Evolutionary conservation across 1,140 invertebrate genomes (phyloP).

Genomic region (Drosophila saltans): DNA sequence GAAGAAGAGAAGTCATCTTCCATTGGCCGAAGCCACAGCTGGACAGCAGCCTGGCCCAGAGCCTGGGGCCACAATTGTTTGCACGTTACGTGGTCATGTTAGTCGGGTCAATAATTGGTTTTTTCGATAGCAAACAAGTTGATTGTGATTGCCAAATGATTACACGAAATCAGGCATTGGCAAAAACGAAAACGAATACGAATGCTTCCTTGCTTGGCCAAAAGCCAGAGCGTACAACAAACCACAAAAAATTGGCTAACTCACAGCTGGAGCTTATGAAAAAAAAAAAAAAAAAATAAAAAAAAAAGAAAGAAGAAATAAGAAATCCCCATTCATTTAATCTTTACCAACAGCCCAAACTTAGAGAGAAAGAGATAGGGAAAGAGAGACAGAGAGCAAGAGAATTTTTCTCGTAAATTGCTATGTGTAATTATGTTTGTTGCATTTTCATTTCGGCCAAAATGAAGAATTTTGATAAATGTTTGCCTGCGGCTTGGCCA

Average conservation of each 20-base stretch:
- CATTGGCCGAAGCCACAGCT: slow-evolving; percentile 1
- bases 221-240: slow-evolving; percentile 29
- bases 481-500: slow-evolving; percentile 18
- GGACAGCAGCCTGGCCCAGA: slow-evolving; percentile 19
- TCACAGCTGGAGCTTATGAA: slow-evolving; percentile 8
- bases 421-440: slow-evolving; percentile 56
- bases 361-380: too few relatives aligned
- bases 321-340: slow-evolving; percentile 2
- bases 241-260: slow-evolving; percentile 45
- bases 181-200: slow-evolving; percentile 6
- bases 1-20: not conserved
- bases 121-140: slow-evolving; percentile 74
- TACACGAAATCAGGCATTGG: slow-evolving; percentile 51
- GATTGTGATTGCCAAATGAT: slow-evolving; percentile 78
- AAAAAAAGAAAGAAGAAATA: not conserved
- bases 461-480: slow-evolving; percentile 62
- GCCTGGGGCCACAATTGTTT: slow-evolving; percentile 71
- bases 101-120: slow-evolving; percentile 77
- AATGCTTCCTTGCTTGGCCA: slow-evolving; percentile 25
- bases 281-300: not conserved
- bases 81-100: slow-evolving; percentile 79
- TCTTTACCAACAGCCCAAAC: slow-evolving; percentile 4
- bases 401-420: slow-evolving; percentile 19
- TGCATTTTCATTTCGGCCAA: slow-evolving; percentile 3
- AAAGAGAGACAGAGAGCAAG: not conserved